phyloP scores from a whole-genome alignment of 1,140 invertebrate species.

The Bombus pyrosoma region DNA sequence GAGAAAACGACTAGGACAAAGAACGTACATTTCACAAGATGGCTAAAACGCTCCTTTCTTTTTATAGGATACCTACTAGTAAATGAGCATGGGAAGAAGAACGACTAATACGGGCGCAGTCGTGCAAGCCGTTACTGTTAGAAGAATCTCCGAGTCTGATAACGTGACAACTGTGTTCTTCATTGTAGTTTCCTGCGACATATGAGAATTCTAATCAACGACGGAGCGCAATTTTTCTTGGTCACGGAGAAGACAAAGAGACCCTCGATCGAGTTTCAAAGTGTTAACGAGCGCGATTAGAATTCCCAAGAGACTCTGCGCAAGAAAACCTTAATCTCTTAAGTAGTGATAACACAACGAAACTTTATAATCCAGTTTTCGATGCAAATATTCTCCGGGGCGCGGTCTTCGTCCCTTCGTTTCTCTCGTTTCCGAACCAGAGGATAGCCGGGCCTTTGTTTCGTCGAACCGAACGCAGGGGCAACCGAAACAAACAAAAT shows the following conservation, averaged over 20 bases:
- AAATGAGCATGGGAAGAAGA: neutral
- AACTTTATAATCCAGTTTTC: conserved; percentile 68
- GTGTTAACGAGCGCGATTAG: conserved; percentile 41
- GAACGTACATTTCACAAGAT: neutral
- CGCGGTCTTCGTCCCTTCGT: neutral
- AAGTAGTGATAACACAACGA: conserved; percentile 63
- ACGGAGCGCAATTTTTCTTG: neutral
- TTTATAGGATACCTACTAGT: conserved; percentile 17
- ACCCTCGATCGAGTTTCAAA: conserved; percentile 19
- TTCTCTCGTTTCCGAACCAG: neutral
- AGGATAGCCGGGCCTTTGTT: conserved; percentile 20
- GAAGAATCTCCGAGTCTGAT: neutral
- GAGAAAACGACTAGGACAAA: neutral
- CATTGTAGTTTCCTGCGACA: neutral
- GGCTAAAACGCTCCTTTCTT: neutral
- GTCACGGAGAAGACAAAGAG: neutral
- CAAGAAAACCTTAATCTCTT: conserved; percentile 64
- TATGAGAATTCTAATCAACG: neutral
- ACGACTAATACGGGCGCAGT: neutral
- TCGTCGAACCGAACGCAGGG: neutral
- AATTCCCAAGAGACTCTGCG: conserved; percentile 39
- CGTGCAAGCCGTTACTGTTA: neutral
- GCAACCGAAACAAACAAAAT: conserved; percentile 27
- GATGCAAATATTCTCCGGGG: conserved; percentile 35
- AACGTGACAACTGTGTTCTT: neutral